Base-by-base conservation (phyloP, 2,113 vertebrate species). In the Hymenochirus boettgeri region DNA sequence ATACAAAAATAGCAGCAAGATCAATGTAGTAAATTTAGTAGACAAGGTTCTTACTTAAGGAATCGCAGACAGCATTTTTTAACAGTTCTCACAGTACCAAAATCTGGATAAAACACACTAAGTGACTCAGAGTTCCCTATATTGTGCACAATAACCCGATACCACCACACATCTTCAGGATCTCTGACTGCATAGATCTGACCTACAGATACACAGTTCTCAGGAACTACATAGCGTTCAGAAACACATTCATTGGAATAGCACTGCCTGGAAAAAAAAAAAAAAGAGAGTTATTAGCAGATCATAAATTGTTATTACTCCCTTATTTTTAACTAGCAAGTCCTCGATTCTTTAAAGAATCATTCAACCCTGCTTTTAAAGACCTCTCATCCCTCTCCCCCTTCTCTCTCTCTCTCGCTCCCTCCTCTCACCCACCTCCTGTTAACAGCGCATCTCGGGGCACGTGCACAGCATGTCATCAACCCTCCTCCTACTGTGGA, bases 31-130 rank as follows among this genome's bases (percentile, higher is more conserved):
- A n/a, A n/a, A n/a, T n/a, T n/a, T n/a, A n/a, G n/a, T n/a, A n/a
- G n/a, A n/a, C n/a, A 12, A 35, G 6, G 33, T 35, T 86, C 89
- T 74, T 82, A 98, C 94, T 99, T 98, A 52, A 99, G 93, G 70
- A 99, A 94, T 51, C 88, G 87, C 50, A 99, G 86, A 3, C 69
- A 74, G 42, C 79, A 76, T 15, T 73, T 91, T 5, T 62, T 82
- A 13, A 92, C 90, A n/a, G 71, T 50, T 1, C 71, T 70, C 0
- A 90, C 39, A 65, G 88, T 84, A 11, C 96, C 96, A 3, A 88
- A 97, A 74, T 97, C 96, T 0, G 88, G 85, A 3, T 77, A 97
- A 81, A 92, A 98, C 2, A 98, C 94, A 67, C 93, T 82, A 0
- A 95, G 91, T 45, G 90, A 77, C 18, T 82, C 76, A 18, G 83